Conservation (phyloP, 2,797 vertebrate species). For the Myioborus miniatus region DNA sequence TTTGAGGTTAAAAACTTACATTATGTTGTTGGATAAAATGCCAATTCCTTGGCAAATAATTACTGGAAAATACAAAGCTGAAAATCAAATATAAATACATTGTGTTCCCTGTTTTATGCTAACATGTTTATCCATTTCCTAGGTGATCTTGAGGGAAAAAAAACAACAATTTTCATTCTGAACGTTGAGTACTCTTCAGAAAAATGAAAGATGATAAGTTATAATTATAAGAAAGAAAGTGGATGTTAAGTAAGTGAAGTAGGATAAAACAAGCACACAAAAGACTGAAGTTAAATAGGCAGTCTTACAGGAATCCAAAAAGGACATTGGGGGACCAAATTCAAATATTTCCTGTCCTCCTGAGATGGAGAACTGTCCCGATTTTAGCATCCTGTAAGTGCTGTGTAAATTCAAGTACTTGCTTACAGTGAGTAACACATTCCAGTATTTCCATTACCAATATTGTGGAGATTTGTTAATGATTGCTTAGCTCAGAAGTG, state of each 20-base stretch:
- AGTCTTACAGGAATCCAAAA: not conserved
- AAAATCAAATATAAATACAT: not conserved
- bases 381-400: not conserved
- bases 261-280: not conserved
- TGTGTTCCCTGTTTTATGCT: fast-evolving
- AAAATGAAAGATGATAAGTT: not conserved
- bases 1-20: not conserved
- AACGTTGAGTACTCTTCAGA: not conserved
- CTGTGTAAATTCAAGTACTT: not conserved
- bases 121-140: not conserved
- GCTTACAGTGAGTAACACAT: not conserved
- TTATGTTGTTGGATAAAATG: not conserved
- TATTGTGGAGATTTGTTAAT: not conserved
- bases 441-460: fast-evolving
- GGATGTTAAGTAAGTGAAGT: not conserved
- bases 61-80: not conserved
- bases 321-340: not conserved
- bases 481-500: not conserved
- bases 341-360: not conserved
- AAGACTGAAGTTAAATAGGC: not conserved
- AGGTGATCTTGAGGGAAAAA: not conserved
- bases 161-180: not conserved
- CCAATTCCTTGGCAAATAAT: not conserved
- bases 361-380: not conserved
- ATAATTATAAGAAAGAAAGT: not conserved